Percentiles rank a stretch among this genome's conserved stretches.
Evolutionary conservation across 2,797 vertebrate species (phyloP).

Genomic region (Gastrophryne carolinensis): DNA sequence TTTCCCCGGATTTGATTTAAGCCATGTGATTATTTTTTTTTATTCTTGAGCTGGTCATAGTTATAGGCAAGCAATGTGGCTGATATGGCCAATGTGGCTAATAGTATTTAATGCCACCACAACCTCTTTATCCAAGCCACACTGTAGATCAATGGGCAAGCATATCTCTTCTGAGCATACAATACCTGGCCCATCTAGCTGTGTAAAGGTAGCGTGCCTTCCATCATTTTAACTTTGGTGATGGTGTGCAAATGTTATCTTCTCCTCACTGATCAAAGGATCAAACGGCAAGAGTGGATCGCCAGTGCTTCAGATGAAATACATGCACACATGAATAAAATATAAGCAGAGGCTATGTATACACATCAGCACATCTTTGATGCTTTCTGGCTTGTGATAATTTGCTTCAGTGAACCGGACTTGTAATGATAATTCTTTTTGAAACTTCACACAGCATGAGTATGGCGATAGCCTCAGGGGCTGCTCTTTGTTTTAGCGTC

Average conservation of each 20-base stretch:
- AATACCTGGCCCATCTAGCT: too few species aligned
- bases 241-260: neutral
- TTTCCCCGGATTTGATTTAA: too few species aligned
- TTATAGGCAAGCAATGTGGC: too few species aligned
- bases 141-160: too few species aligned
- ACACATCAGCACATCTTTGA: neutral
- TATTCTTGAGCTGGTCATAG: too few species aligned
- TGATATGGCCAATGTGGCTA: too few species aligned
- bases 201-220: too few species aligned
- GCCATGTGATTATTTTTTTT: too few species aligned
- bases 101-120: too few species aligned
- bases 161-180: too few species aligned
- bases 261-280: neutral
- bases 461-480: neutral
- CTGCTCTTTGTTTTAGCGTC: neutral
- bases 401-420: neutral
- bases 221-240: too few species aligned
- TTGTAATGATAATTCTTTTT: constrained; percentile 12
- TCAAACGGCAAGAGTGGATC: neutral
- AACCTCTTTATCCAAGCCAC: too few species aligned
- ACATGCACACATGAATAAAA: neutral
- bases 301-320: neutral
- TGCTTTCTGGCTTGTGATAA: neutral
- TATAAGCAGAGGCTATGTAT: neutral
- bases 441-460: constrained; percentile 22